These are phyloP conservation scores for Orbicella faveolata DNA, from an alignment of 64 coral and sea anemone species.

Conservation along the genomic window DNA sequence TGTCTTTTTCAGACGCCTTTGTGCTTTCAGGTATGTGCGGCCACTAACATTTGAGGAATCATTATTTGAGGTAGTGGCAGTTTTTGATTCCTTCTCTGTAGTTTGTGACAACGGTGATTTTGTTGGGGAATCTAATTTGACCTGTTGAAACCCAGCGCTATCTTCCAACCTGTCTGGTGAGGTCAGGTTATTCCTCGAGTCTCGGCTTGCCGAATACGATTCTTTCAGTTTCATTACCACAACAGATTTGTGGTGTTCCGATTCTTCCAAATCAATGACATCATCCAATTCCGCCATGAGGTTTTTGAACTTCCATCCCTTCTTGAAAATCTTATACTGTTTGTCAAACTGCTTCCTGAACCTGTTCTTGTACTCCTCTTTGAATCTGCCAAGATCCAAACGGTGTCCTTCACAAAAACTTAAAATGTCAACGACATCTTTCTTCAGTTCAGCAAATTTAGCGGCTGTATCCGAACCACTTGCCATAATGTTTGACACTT, in stretches of 20 bases:
- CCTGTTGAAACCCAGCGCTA: background rate
- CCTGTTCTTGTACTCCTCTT: background rate
- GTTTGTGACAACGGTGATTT: background rate
- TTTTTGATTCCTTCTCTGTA: background rate
- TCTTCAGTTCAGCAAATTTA: background rate
- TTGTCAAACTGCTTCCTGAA: background rate
- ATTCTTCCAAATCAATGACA: background rate
- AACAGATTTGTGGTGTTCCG: background rate
- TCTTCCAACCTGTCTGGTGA: background rate
- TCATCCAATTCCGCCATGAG: background rate
- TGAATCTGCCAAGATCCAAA: background rate
- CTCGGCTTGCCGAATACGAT: background rate
- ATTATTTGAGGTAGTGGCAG: background rate
- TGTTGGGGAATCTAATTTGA: background rate
- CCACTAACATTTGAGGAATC: too few relatives aligned
- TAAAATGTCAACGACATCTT: background rate
- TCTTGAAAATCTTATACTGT: background rate
- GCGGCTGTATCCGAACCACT: background rate
- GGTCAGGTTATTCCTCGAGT: background rate
- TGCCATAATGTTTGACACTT: background rate
- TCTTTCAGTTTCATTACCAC: conserved; percentile 1
- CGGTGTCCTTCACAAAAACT: background rate
- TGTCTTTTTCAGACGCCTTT: too few relatives aligned
- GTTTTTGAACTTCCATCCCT: background rate
- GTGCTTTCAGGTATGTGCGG: too few relatives aligned